These are phyloP conservation scores for Propithecus deckenii DNA, from an alignment of 2,797 vertebrate species.

Conservation along the genomic window DNA sequence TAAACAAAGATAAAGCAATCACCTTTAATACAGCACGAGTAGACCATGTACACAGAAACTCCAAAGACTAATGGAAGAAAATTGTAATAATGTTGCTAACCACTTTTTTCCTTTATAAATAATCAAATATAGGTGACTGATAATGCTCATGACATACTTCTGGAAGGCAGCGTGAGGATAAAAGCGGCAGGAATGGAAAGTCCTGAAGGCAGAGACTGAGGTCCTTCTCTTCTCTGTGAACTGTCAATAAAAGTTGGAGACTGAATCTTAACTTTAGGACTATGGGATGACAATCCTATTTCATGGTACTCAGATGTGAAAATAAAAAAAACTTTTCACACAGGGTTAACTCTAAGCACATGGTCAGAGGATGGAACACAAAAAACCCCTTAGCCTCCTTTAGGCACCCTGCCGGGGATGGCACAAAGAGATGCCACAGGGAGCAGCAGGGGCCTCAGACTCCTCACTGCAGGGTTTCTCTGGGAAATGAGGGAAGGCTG, in stretches of 20 bases:
- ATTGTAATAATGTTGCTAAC: background rate
- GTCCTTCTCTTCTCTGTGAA: background rate
- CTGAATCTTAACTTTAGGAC: background rate
- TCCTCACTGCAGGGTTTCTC: no score
- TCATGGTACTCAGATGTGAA: background rate
- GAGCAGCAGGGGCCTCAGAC: fast-evolving
- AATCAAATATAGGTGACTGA: background rate
- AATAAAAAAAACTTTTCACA: background rate
- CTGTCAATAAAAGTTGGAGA: background rate
- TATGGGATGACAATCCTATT: background rate
- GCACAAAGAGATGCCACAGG: background rate
- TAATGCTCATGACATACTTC: background rate
- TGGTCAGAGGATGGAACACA: background rate
- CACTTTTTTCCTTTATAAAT: background rate
- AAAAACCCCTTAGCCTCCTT: background rate
- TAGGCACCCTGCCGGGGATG: no score
- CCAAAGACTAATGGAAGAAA: background rate
- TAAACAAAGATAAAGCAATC: background rate
- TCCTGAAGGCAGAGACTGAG: background rate
- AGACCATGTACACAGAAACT: background rate
- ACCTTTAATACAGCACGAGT: background rate
- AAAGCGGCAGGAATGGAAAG: background rate
- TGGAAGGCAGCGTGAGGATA: background rate
- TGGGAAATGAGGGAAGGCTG: background rate
- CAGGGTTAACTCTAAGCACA: background rate